These are phyloP conservation scores for Oxyruncus cristatus DNA, from an alignment of 2,113 vertebrate genomes.

Conservation along the genomic window DNA sequence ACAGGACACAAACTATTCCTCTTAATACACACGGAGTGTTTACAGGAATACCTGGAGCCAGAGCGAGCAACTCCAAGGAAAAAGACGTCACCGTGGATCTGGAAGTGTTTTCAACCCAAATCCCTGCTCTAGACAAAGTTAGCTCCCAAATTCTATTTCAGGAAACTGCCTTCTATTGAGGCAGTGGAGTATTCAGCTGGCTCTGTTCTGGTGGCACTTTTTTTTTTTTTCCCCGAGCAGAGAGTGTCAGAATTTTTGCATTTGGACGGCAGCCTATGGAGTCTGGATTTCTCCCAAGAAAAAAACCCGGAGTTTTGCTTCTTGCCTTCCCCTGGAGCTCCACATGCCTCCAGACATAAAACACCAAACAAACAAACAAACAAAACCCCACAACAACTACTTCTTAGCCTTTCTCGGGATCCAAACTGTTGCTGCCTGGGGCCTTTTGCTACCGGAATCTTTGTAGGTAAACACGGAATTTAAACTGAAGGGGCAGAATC, in stretches of 20 bases:
- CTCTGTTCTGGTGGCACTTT: constrained; percentile 47
- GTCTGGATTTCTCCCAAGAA: constrained; percentile 57
- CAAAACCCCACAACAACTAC: neutral
- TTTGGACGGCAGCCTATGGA: constrained; percentile 62
- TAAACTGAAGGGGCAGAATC: neutral
- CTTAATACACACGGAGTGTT: neutral
- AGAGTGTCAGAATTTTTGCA: constrained; percentile 53
- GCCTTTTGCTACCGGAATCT: constrained; percentile 26
- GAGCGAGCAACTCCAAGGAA: neutral
- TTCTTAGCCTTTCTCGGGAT: constrained; percentile 27
- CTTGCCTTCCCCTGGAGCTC: constrained; percentile 56
- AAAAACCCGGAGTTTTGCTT: neutral
- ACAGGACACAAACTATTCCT: neutral
- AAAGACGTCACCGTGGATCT: neutral
- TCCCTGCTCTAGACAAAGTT: constrained; percentile 41
- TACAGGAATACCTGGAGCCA: neutral
- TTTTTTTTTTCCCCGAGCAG: neutral
- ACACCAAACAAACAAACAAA: constrained; percentile 47
- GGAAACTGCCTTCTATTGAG: constrained; percentile 42
- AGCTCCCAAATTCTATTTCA: constrained; percentile 55
- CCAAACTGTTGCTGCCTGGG: constrained; percentile 17
- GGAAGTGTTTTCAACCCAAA: constrained; percentile 22
- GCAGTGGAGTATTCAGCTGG: constrained; percentile 35
- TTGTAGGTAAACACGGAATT: neutral
- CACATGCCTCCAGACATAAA: constrained; percentile 56